Evolutionary conservation across 2,113 vertebrate genomes (phyloP).

Genomic region (Phainopepla nitens): DNA sequence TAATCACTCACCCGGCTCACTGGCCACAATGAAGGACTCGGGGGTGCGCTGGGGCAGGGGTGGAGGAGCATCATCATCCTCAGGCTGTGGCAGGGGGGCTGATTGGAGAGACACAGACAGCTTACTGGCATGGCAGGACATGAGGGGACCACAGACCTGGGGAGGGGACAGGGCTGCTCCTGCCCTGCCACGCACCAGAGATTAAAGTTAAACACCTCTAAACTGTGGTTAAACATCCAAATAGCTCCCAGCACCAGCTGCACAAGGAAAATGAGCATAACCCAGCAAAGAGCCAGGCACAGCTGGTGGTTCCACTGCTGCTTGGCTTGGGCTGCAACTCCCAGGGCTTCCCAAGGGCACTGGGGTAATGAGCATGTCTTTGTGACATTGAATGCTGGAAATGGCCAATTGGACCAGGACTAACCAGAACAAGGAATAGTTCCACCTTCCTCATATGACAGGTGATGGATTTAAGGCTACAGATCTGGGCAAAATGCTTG

Average conservation of each 20-base stretch:
- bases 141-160: background rate
- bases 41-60: constrained; percentile 89
- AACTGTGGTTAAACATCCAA: background rate
- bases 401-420: background rate
- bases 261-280: background rate
- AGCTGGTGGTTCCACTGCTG: background rate
- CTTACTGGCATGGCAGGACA: background rate
- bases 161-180: background rate
- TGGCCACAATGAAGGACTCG: constrained; percentile 84
- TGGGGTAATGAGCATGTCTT: rapidly evolving
- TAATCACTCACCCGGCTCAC: constrained; percentile 67
- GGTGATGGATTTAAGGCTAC: background rate
- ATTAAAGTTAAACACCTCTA: background rate
- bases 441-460: background rate
- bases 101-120: background rate
- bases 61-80: constrained; percentile 81
- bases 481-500: background rate
- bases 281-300: background rate
- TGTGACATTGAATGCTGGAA: background rate
- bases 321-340: background rate
- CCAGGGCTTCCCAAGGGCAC: background rate
- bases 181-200: background rate
- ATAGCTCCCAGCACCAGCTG: background rate
- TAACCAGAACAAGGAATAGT: background rate
- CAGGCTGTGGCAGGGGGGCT: constrained; percentile 20